Conservation (phyloP, 2,888 invertebrate genomes). For the Melipona beecheii region DNA sequence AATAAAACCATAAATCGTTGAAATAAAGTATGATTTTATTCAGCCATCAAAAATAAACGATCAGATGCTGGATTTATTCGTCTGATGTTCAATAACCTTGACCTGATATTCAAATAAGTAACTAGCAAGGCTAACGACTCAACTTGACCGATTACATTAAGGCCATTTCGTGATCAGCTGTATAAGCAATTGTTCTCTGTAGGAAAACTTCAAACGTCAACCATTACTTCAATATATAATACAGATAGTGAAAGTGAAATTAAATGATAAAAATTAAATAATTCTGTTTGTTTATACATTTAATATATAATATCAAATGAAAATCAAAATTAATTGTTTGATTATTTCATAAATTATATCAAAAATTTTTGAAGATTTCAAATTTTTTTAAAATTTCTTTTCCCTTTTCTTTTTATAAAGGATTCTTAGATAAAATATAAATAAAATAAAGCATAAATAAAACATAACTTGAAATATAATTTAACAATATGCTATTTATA, state of each 20-base stretch:
- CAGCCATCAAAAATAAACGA: slow-evolving; percentile 62
- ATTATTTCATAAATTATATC: neutral
- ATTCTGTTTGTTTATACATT: neutral
- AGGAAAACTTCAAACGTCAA: slow-evolving; percentile 20
- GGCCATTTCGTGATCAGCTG: slow-evolving; percentile 44
- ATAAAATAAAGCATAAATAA: too few species aligned
- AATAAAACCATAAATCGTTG: slow-evolving; percentile 6
- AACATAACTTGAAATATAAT: too few species aligned
- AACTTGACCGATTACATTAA: slow-evolving; percentile 76
- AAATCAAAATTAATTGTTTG: neutral
- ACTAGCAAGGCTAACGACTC: slow-evolving; percentile 75
- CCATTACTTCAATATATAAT: slow-evolving; percentile 13
- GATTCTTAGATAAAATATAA: too few species aligned
- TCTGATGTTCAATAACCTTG: slow-evolving; percentile 72
- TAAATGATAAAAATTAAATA: neutral
- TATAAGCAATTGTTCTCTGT: slow-evolving; percentile 33
- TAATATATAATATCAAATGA: neutral
- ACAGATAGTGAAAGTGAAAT: slow-evolving; percentile 29
- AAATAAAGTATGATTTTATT: slow-evolving; percentile 46
- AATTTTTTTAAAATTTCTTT: neutral
- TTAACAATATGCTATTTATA: too few species aligned
- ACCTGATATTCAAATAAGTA: slow-evolving; percentile 75
- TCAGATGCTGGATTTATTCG: slow-evolving; percentile 46
- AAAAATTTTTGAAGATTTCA: neutral
- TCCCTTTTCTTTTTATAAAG: neutral